Evolutionary conservation across 2,888 invertebrate species (phyloP).

Genomic region (Incurvaria masculella): DNA sequence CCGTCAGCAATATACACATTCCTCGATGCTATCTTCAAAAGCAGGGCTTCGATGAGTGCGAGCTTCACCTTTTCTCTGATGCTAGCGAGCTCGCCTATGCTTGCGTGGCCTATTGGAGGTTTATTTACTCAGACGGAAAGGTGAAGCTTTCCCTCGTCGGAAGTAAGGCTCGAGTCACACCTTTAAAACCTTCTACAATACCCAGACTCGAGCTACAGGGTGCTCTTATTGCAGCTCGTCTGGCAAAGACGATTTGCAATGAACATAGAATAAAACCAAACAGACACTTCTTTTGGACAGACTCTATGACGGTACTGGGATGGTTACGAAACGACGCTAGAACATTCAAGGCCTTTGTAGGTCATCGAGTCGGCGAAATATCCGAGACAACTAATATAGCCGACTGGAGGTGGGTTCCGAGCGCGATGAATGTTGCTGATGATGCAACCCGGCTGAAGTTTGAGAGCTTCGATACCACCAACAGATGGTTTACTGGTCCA

Average conservation of each 20-base stretch:
- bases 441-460: constrained; percentile 11
- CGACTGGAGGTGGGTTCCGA: constrained; percentile 13
- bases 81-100: background rate
- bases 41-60: background rate
- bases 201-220: constrained; percentile 15
- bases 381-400: constrained; percentile 13
- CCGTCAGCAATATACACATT: background rate
- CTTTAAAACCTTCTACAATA: constrained; percentile 4
- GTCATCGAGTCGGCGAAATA: constrained; percentile 17
- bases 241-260: constrained; percentile 13
- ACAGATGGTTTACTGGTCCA: background rate
- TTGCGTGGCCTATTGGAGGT: background rate
- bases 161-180: constrained; percentile 10
- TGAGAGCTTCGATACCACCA: background rate
- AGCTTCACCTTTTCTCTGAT: background rate
- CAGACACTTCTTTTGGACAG: constrained; percentile 13
- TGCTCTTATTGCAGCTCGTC: constrained; percentile 16
- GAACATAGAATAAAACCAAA: constrained; percentile 8
- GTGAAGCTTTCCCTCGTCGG: background rate
- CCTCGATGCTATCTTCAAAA: background rate
- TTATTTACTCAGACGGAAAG: background rate
- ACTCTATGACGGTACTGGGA: constrained; percentile 11
- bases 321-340: constrained; percentile 3
- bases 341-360: constrained; percentile 9
- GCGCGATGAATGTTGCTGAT: constrained; percentile 17